Base-by-base conservation (phyloP, 2,113 vertebrate species). In the Prunella fulvescens region DNA sequence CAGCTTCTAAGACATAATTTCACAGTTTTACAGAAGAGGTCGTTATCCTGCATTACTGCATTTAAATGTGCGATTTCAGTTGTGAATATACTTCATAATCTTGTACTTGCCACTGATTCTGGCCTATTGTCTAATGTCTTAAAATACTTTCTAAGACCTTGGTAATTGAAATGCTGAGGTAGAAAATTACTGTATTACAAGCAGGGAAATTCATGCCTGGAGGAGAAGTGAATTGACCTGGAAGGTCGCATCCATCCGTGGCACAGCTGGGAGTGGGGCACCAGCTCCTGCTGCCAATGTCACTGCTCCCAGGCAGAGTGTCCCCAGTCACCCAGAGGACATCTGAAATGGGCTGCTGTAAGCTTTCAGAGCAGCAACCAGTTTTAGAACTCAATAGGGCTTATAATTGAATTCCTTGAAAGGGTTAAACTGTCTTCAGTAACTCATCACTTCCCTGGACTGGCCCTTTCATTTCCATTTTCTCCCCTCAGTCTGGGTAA, bases 131-230 rank as follows among this genome's bases (percentile, higher is more conserved):
- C 90, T 93, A 93, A 94, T 9, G 14, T 62, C 80, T 95, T 74
- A 65, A 92, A 90, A 88, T 81, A 81, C 37, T 89, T 91, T 57
- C 81, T 78, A 88, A 95, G 69, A 86, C 82, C 69, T 90, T 67
- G 80, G 57, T 64, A 92, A 93, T 26, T 74, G 80, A 96, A 94
- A 95, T 33, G 69, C 79, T 94, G 95, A 97, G 95, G 96, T 96
- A 97, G 93, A 93, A 93, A 94, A 96, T 71, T 60, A 88, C 67
- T 83, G n/a, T 88, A 71, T 94, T 78, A 79, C 25, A 74, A 88
- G 82, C 86, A 92, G 93, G 42, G 61, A 87, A 72, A 81, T 86
- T 87, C 83, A 45, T 33, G 61, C 58, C 1, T 2, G 54, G 77
- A 88, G 76, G 54, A 78, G 74, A 92, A 97, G 62, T 82, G 81